Conservation (phyloP, 2,797 vertebrate genomes). For the Enteromius argenteus region DNA sequence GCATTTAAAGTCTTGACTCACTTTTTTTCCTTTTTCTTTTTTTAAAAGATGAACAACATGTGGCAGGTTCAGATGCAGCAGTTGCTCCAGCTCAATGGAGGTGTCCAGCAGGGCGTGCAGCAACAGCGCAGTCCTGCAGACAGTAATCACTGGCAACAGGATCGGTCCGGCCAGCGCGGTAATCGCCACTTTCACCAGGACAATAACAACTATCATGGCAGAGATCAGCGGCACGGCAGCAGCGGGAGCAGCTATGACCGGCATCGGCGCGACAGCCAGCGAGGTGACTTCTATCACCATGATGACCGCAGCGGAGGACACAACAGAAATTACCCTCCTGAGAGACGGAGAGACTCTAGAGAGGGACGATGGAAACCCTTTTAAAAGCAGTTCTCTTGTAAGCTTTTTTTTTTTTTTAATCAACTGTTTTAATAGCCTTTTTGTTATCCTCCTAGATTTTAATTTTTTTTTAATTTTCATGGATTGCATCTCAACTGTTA, state of each 20-base stretch:
- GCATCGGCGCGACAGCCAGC: slow-evolving; percentile 73
- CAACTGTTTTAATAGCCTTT: slow-evolving; percentile 30
- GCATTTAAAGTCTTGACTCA: not conserved
- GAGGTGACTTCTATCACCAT: slow-evolving; percentile 78
- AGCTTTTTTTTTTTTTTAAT: not conserved
- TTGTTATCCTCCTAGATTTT: slow-evolving; percentile 19
- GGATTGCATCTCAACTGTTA: not conserved
- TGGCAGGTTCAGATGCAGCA: slow-evolving; percentile 85
- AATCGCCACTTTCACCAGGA: slow-evolving; percentile 75
- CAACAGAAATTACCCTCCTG: slow-evolving; percentile 72
- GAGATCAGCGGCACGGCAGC: slow-evolving; percentile 76
- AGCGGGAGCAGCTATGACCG: slow-evolving; percentile 46
- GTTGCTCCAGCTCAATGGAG: slow-evolving; percentile 71
- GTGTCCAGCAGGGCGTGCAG: slow-evolving; percentile 60
- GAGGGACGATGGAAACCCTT: slow-evolving; percentile 82
- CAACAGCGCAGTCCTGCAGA: slow-evolving; percentile 41
- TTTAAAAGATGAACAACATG: slow-evolving; percentile 81
- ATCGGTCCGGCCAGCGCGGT: slow-evolving; percentile 66
- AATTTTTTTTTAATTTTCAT: not conserved
- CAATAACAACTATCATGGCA: slow-evolving; percentile 66
- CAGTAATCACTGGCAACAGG: slow-evolving; percentile 67
- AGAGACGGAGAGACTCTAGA: slow-evolving; percentile 71
- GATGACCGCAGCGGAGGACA: slow-evolving; percentile 79
- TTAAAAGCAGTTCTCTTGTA: slow-evolving; percentile 41
- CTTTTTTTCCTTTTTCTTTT: not conserved